phyloP scores from a whole-genome alignment of 2,888 invertebrate genomes.

The Microplitis deprimator region DNA sequence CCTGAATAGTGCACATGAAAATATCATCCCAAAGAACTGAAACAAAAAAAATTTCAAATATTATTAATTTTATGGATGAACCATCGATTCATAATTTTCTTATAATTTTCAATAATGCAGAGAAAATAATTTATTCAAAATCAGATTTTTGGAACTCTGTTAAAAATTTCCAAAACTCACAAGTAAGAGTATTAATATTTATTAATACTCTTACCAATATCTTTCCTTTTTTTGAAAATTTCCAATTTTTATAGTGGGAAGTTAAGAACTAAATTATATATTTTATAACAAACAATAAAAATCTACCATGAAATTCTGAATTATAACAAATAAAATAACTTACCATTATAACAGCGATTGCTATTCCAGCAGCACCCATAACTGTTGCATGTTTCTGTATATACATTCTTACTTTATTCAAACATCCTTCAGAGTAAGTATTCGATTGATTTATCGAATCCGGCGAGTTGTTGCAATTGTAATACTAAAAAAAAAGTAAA shows the following conservation, averaged over 20 bases:
- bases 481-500: conserved; percentile 67
- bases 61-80: too few species aligned
- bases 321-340: conserved; percentile 47
- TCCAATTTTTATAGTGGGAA: conserved; percentile 8
- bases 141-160: too few species aligned
- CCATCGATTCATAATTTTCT: too few species aligned
- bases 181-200: too few species aligned
- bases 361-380: conserved; percentile 86
- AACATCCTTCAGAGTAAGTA: conserved; percentile 83
- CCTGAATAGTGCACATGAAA: conserved; percentile 88
- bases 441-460: conserved; percentile 74
- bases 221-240: conserved; percentile 42
- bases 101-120: too few species aligned
- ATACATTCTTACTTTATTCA: conserved; percentile 79
- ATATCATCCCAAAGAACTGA: conserved; percentile 88
- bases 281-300: too few species aligned
- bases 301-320: not conserved
- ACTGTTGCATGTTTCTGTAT: conserved; percentile 85
- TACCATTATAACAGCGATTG: conserved; percentile 90
- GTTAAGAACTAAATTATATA: not conserved
- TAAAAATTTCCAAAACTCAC: too few species aligned
- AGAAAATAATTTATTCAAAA: too few species aligned
- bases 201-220: too few species aligned
- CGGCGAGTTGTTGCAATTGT: conserved; percentile 59
- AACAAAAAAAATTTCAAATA: conserved; percentile 66